Evolutionary conservation across 2,888 invertebrate genomes (phyloP).

Genomic region (Strigamia transsilvanica): DNA sequence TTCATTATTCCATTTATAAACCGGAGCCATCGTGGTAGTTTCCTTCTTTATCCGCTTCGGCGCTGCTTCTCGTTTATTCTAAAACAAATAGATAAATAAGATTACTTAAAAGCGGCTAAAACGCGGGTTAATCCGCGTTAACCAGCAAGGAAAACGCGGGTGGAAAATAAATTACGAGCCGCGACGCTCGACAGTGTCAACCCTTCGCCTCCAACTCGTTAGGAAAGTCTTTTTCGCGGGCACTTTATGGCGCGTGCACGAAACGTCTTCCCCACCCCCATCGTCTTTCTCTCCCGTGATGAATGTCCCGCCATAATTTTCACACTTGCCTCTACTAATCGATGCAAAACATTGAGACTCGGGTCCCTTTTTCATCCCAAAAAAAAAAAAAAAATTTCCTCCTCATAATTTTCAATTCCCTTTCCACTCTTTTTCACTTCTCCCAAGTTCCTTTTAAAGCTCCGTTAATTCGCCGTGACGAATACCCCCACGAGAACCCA

Average conservation of each 20-base stretch:
- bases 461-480: slow-evolving; percentile 45
- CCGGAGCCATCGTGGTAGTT: slow-evolving; percentile 74
- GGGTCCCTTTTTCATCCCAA: background rate
- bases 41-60: slow-evolving; percentile 73
- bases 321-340: slow-evolving; percentile 37
- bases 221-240: slow-evolving; percentile 33
- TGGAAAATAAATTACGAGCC: slow-evolving; percentile 18
- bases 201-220: slow-evolving; percentile 39
- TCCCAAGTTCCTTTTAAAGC: slow-evolving; percentile 16
- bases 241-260: slow-evolving; percentile 44
- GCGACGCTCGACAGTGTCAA: background rate
- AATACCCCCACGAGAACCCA: slow-evolving; percentile 28
- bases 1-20: slow-evolving; percentile 82
- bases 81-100: slow-evolving; percentile 54
- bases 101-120: background rate
- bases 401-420: slow-evolving; percentile 39
- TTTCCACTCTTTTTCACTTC: slow-evolving; percentile 21
- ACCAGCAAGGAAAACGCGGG: background rate
- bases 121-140: background rate
- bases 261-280: slow-evolving; percentile 13
- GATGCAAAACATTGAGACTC: slow-evolving; percentile 13
- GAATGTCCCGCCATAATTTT: slow-evolving; percentile 25
- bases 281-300: background rate
- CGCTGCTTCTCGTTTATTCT: slow-evolving; percentile 68
- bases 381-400: background rate